phyloP scores from a whole-genome alignment of 2,888 invertebrate genomes.

The Conistra vaccinii region DNA sequence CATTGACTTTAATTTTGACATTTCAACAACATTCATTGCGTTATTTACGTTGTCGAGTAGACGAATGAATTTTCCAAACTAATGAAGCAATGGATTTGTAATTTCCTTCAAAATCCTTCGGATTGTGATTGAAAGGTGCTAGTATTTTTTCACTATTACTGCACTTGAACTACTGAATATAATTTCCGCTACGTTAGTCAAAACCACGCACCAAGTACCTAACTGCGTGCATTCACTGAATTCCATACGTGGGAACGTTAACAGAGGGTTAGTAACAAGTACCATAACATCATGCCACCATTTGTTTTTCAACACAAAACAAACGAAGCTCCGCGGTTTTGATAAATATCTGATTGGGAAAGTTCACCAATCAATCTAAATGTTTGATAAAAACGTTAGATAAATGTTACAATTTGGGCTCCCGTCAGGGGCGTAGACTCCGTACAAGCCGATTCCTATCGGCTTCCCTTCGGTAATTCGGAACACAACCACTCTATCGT shows the following conservation, averaged over 20 bases:
- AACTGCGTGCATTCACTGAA: conserved; percentile 49
- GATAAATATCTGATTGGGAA: conserved; percentile 52
- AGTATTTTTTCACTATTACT: neutral
- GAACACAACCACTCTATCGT: too few species aligned
- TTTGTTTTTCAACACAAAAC: conserved; percentile 47
- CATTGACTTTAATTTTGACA: neutral
- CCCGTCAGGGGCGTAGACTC: too few species aligned
- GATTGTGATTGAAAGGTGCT: neutral
- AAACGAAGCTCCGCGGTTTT: conserved; percentile 26
- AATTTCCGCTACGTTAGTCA: conserved; percentile 1
- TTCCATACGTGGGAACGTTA: conserved; percentile 22
- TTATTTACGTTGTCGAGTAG: neutral
- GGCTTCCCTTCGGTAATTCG: too few species aligned
- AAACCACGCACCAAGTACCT: conserved; percentile 53
- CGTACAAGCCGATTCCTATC: too few species aligned
- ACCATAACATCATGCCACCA: conserved; percentile 3
- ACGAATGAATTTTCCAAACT: neutral
- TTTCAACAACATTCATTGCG: neutral
- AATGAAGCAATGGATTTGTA: neutral
- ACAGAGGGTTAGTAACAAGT: conserved; percentile 32
- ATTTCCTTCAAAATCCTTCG: neutral
- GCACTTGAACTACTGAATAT: conserved; percentile 44
- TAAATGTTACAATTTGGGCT: conserved; percentile 4
- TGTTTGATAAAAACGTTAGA: conserved; percentile 35
- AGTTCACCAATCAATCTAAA: conserved; percentile 44